These are phyloP conservation scores for Nyctibius bracteatus DNA, from an alignment of 2,113 vertebrate species.

Conservation along the genomic window DNA sequence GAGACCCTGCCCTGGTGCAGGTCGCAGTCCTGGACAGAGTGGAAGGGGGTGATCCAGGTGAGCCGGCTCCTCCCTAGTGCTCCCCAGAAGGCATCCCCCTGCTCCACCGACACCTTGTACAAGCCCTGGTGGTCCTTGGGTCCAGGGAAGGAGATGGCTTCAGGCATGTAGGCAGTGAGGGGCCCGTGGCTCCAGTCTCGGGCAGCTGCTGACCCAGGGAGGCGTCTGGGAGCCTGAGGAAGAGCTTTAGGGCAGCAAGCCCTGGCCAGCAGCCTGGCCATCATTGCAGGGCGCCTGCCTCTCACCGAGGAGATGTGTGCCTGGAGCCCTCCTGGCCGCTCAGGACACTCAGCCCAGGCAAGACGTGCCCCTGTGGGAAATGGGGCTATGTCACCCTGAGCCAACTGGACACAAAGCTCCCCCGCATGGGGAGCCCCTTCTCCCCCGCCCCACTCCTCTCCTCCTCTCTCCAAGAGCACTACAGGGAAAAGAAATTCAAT, in stretches of 20 bases:
- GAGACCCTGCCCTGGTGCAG: constrained; percentile 50
- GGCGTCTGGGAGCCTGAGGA: not conserved
- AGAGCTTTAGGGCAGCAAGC: not conserved
- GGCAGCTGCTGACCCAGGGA: not conserved
- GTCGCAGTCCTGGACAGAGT: constrained; percentile 71
- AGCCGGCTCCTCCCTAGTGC: constrained; percentile 67
- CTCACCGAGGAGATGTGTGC: not conserved
- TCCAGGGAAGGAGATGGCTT: constrained; percentile 62
- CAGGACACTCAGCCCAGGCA: accelerated
- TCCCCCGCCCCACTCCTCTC: not conserved
- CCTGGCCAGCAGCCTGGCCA: constrained; percentile 32
- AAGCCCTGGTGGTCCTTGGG: constrained; percentile 59
- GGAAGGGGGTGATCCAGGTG: constrained; percentile 75
- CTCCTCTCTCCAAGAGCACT: not conserved
- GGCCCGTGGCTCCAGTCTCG: not conserved
- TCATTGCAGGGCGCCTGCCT: not conserved
- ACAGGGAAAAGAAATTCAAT: constrained; percentile 28
- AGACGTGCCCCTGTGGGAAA: not conserved
- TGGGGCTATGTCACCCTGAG: accelerated
- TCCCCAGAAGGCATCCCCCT: constrained; percentile 74
- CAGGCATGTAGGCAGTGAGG: constrained; percentile 74
- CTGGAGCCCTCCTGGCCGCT: not conserved
- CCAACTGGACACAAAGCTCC: not conserved
- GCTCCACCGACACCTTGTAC: constrained; percentile 70
- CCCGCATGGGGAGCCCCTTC: not conserved